These are phyloP conservation scores for Thereva nobilitata DNA, from an alignment of 2,888 invertebrate genomes.

Conservation along the genomic window DNA sequence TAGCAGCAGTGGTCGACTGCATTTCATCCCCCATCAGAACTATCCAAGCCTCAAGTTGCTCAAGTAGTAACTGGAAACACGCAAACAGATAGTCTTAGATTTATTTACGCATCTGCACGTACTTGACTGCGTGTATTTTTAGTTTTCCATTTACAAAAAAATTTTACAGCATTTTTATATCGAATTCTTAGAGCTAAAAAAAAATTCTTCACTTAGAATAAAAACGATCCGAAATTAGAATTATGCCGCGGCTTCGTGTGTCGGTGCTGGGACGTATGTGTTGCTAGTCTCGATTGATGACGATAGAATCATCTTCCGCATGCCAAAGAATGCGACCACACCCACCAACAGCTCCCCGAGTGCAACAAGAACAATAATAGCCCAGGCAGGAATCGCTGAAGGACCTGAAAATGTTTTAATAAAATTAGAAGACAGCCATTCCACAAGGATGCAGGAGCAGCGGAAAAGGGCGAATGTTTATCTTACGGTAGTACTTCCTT, in stretches of 20 bases:
- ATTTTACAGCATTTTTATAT: no score
- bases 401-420: slow-evolving; percentile 60
- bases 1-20: no score
- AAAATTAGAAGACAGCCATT: slow-evolving; percentile 25
- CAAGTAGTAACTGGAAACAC: no score
- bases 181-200: no score
- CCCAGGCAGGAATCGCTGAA: slow-evolving; percentile 77
- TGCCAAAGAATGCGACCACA: slow-evolving; percentile 67
- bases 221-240: no score
- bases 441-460: not conserved
- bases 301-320: slow-evolving; percentile 69
- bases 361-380: slow-evolving; percentile 70
- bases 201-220: no score
- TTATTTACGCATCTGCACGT: no score
- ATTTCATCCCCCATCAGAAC: no score
- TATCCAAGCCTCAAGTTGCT: no score
- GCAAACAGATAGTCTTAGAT: no score
- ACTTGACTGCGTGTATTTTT: no score
- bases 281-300: slow-evolving; percentile 52
- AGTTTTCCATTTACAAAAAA: no score
- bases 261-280: slow-evolving; percentile 54
- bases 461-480: slow-evolving; percentile 17
- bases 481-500: slow-evolving; percentile 77
- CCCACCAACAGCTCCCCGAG: slow-evolving; percentile 72
- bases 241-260: slow-evolving; percentile 46